Evolutionary conservation across 1,140 invertebrate genomes (phyloP).

Genomic region (Plodia interpunctella): DNA sequence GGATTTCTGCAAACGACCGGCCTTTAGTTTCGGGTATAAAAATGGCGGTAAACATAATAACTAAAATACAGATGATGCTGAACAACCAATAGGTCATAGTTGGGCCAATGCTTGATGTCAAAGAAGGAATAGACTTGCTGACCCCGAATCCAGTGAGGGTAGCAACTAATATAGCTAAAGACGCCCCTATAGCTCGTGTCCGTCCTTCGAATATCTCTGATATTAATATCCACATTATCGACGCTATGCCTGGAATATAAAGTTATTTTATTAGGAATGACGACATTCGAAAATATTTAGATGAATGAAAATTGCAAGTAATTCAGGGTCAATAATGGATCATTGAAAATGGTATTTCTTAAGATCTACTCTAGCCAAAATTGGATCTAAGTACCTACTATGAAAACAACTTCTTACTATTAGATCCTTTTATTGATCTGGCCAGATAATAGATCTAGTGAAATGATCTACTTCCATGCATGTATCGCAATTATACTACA

Average conservation of each 20-base stretch:
- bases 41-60: slow-evolving; percentile 71
- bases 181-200: slow-evolving; percentile 36
- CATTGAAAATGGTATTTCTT: slow-evolving; percentile 9
- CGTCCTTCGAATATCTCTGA: slow-evolving; percentile 55
- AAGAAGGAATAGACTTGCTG: slow-evolving; percentile 76
- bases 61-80: slow-evolving; percentile 75
- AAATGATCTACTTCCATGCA: no score
- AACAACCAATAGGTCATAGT: slow-evolving; percentile 80
- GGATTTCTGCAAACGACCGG: slow-evolving; percentile 79
- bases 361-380: no score
- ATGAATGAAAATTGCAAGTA: no score
- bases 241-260: slow-evolving; percentile 48
- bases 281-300: no score
- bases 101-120: slow-evolving; percentile 71
- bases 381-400: no score
- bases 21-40: slow-evolving; percentile 80
- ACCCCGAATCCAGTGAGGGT: slow-evolving; percentile 79
- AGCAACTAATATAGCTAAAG: slow-evolving; percentile 59
- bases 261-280: background rate
- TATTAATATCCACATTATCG: slow-evolving; percentile 40
- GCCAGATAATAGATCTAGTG: no score
- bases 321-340: no score
- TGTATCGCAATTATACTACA: no score
- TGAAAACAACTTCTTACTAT: no score
- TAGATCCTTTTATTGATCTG: no score